phyloP scores from a whole-genome alignment of 1,140 invertebrate species.

The Drosophila ogumai region DNA sequence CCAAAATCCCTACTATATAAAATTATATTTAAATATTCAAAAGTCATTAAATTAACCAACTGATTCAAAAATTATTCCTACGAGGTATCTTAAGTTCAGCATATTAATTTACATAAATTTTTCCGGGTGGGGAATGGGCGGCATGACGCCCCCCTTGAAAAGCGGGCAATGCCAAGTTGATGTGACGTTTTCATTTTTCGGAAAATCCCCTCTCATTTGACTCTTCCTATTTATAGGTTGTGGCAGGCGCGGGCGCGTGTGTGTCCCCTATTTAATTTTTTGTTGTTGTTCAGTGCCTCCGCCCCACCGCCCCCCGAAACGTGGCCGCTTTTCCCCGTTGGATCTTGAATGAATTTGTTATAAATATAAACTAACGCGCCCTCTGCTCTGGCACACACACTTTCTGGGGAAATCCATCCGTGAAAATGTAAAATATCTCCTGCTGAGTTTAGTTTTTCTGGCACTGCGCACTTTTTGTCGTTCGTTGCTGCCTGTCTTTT shows the following conservation, averaged over 20 bases:
- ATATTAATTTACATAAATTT: background rate
- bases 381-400: conserved; percentile 44
- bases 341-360: conserved; percentile 64
- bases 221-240: conserved; percentile 54
- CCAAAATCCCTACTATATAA: no score
- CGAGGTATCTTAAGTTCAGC: background rate
- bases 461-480: conserved; percentile 23
- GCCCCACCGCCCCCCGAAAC: background rate
- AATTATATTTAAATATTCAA: background rate
- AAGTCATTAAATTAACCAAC: background rate
- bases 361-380: conserved; percentile 62
- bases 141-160: conserved; percentile 20
- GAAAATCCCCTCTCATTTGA: conserved; percentile 65
- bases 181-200: conserved; percentile 69
- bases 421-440: conserved; percentile 69
- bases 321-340: conserved; percentile 22
- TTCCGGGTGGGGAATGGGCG: conserved; percentile 8
- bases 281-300: conserved; percentile 13
- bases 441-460: conserved; percentile 65
- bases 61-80: background rate
- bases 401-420: conserved; percentile 66
- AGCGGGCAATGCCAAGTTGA: conserved; percentile 53
- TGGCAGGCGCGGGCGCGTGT: conserved; percentile 52
- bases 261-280: conserved; percentile 42
- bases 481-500: conserved; percentile 36